These are phyloP conservation scores for Trachelus troglodyta DNA, from an alignment of 2,888 invertebrate species.

Conservation along the genomic window DNA sequence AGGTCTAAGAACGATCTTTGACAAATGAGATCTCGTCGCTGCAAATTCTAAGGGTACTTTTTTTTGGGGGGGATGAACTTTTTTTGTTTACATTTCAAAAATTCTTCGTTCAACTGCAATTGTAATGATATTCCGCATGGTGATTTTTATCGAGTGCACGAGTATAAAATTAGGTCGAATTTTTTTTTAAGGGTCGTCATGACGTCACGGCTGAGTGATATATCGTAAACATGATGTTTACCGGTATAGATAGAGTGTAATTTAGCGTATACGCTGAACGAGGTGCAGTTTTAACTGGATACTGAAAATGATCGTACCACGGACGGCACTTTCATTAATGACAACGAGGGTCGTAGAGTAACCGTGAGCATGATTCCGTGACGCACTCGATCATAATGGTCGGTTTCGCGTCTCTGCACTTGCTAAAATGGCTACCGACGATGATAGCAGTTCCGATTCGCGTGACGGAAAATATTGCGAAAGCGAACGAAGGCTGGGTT, in stretches of 20 bases:
- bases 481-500: not conserved
- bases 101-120: not conserved
- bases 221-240: not conserved
- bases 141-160: not conserved
- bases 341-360: not conserved
- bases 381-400: not conserved
- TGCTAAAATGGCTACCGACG: not conserved
- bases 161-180: not conserved
- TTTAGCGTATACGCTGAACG: not conserved
- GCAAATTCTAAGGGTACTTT: not conserved
- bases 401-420: not conserved
- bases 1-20: not conserved
- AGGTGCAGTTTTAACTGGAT: not conserved
- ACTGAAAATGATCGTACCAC: not conserved
- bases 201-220: not conserved
- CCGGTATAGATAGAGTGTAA: not conserved
- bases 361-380: not conserved
- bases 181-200: not conserved
- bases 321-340: not conserved
- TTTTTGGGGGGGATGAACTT: not conserved
- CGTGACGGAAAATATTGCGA: not conserved
- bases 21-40: not conserved
- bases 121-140: not conserved
- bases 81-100: not conserved
- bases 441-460: not conserved